Conservation (phyloP, 2,113 vertebrate species). For the Montifringilla adamsi region DNA sequence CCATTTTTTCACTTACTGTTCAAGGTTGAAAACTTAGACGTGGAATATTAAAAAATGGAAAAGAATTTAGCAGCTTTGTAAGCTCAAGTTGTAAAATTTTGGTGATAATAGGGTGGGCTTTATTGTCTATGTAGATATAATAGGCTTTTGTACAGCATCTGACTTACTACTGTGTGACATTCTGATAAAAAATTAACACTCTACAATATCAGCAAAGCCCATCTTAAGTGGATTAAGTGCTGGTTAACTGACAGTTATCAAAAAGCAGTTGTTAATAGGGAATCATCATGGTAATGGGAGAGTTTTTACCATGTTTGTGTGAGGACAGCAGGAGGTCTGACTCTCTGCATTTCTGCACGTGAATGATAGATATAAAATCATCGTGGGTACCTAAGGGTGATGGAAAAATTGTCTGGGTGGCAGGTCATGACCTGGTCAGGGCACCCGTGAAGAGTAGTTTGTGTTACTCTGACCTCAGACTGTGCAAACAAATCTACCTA, state of each 20-base stretch:
- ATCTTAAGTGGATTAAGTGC: conserved; percentile 4
- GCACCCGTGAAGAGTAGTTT: neutral
- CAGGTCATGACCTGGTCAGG: neutral
- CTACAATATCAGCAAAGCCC: conserved; percentile 4
- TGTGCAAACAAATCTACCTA: neutral
- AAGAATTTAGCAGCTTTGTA: neutral
- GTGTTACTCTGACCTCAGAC: neutral
- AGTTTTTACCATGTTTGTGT: neutral
- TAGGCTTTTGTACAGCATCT: neutral
- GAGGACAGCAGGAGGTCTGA: neutral
- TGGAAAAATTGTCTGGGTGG: neutral
- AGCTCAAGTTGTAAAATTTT: neutral
- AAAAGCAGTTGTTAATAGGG: neutral
- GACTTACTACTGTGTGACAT: neutral
- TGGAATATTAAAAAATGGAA: conserved; percentile 14
- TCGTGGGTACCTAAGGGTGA: neutral
- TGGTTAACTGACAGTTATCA: neutral
- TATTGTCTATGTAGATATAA: neutral
- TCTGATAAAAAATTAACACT: conserved; percentile 32
- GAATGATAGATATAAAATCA: neutral
- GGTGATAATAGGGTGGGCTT: neutral
- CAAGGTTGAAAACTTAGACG: conserved; percentile 45
- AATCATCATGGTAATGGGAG: neutral
- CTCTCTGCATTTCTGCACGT: neutral
- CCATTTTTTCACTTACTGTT: conserved; percentile 49